These are phyloP conservation scores for Slavum lentiscoides DNA, from an alignment of 2,888 invertebrate genomes.

Conservation along the genomic window DNA sequence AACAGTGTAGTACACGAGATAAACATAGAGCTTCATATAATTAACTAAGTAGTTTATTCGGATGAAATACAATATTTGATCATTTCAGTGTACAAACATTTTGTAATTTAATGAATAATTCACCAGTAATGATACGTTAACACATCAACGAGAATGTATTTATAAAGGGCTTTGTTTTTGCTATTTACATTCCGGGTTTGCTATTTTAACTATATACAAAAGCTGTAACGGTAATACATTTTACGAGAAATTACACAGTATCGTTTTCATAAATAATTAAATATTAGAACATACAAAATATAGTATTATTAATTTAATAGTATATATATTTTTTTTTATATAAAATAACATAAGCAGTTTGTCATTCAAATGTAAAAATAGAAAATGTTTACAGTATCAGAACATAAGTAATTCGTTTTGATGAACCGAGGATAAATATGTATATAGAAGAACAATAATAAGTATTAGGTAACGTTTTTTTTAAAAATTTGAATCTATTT, in stretches of 20 bases:
- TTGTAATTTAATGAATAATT: not conserved
- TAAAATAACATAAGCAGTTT: not conserved
- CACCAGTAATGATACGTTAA: not conserved
- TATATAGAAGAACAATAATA: too few species aligned
- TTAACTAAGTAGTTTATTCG: conserved; percentile 9
- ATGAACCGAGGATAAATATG: not conserved
- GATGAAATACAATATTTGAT: conserved; percentile 24
- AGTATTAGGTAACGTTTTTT: too few species aligned
- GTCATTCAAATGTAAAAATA: conserved; percentile 23
- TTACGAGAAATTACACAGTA: not conserved
- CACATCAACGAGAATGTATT: not conserved
- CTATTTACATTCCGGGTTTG: conserved; percentile 14
- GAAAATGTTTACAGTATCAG: not conserved
- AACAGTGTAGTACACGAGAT: too few species aligned
- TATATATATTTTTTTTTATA: not conserved
- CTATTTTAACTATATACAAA: conserved; percentile 3
- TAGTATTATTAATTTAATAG: not conserved
- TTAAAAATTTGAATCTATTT: not conserved
- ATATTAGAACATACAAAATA: not conserved
- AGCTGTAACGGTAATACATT: not conserved
- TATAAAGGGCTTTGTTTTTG: not conserved
- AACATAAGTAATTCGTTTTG: not conserved
- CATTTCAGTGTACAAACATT: not conserved
- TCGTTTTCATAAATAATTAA: not conserved
- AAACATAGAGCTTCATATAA: too few species aligned